Evolutionary conservation across 2,113 vertebrate species (phyloP), one percentile per base, ranked within the genome.

Genomic region (Muntiacus muntjak): DNA sequence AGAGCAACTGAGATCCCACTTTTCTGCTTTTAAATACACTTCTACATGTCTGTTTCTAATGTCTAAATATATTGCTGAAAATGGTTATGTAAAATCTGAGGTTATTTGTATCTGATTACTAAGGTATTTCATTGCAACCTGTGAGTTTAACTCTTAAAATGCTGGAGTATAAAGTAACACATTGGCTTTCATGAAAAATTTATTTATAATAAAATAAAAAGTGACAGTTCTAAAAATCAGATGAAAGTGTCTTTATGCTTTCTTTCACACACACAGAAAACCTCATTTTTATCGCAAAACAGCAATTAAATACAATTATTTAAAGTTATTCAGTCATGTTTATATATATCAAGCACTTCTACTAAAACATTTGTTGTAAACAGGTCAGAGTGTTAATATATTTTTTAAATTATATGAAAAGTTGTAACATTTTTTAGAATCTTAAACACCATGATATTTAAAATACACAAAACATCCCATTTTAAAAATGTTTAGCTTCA

Each of bases 61-160:
- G 10, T 71, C 19, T 76, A 94, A 98, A 47, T 50, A 83, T 84
- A 83, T 25, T 84, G 60, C 11, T 95, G 11, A 86, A 97, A 95
- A 94, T 74, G 60, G 8, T 62, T 87, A 96, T n/a, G 36, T n/a
- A 83, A 81, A 97, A 95, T 36, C 92, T 91, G 82, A 98, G 85
- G 90, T 97, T 96, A 93, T 91, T 98, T 57, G 93, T 98, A 98
- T 98, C 87, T 95, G 97, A 9, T 95, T 95, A 82, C 71, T 86
- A 78, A 28, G 82, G 33, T 97, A 97, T 96, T 97, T 98, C 94
- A 97, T 89, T 97, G 76, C 67, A 97, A 97, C 82, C 78, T 92
- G 67, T 92, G 26, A 97, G 92, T 67, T 97, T 95, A 97, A 98
- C 95, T 97, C 93, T 96, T 96, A 95, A 97, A 98, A 97, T 23